A percentile compares a stretch with the other conserved stretches of the same genome.
Conservation (phyloP, 2,113 vertebrate species). For the Dicerorhinus sumatrensis region DNA sequence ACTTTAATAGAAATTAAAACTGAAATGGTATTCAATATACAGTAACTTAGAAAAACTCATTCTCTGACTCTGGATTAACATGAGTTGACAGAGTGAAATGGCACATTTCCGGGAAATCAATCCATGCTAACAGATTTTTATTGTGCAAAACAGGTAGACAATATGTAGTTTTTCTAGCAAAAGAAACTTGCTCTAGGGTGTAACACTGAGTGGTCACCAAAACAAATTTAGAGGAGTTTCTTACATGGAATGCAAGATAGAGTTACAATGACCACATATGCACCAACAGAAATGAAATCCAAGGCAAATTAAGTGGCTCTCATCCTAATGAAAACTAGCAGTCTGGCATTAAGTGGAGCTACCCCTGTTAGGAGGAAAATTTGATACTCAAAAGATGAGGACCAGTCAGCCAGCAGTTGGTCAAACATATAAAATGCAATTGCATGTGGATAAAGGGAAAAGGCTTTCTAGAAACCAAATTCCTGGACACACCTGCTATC, state of each 20-base stretch:
- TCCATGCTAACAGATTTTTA: not conserved
- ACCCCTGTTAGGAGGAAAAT: slow-evolving; percentile 75
- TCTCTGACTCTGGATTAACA: not conserved
- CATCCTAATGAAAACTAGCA: slow-evolving; percentile 51
- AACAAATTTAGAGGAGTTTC: not conserved
- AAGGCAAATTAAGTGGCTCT: slow-evolving; percentile 59
- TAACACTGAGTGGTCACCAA: not conserved
- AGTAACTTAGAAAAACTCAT: slow-evolving; percentile 47
- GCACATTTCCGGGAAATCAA: not conserved
- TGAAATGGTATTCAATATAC: slow-evolving; percentile 33
- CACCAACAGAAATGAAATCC: slow-evolving; percentile 33
- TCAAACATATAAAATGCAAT: slow-evolving; percentile 60
- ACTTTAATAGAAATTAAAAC: slow-evolving; percentile 27
- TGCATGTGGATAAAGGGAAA: not conserved
- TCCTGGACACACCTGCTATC: slow-evolving; percentile 67
- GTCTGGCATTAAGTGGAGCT: slow-evolving; percentile 39
- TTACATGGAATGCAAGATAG: not conserved
- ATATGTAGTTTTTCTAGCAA: not conserved
- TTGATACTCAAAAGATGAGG: slow-evolving; percentile 59
- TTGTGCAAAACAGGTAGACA: not conserved
- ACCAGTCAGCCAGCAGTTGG: slow-evolving; percentile 68
- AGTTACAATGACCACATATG: not conserved
- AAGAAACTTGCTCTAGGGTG: not conserved
- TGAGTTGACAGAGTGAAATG: not conserved
- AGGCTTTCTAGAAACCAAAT: slow-evolving; percentile 74